Conservation (phyloP, 2,113 vertebrate genomes). For the Ginglymostoma cirratum region DNA sequence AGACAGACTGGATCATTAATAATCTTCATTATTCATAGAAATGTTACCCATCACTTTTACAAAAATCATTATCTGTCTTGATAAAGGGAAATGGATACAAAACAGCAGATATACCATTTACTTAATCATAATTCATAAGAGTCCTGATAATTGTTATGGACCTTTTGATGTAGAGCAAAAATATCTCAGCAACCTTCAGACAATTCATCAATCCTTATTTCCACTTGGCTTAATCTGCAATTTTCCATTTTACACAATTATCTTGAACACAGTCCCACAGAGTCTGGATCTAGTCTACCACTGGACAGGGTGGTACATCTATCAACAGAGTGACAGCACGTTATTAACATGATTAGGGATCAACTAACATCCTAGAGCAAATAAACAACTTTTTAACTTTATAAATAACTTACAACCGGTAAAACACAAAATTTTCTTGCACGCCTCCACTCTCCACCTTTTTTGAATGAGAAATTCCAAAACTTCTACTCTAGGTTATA, state of each 20-base stretch:
- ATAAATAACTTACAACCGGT: neutral
- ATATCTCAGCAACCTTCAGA: neutral
- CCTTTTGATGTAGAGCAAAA: neutral
- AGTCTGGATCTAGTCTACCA: neutral
- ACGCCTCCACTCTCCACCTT: neutral
- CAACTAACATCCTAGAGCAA: neutral
- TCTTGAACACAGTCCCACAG: neutral
- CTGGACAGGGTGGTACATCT: neutral
- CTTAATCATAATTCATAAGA: neutral
- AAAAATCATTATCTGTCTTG: neutral
- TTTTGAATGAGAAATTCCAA: neutral
- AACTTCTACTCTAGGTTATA: neutral
- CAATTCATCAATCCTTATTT: constrained; percentile 12
- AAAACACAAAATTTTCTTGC: neutral
- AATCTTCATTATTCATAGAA: neutral
- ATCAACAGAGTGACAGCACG: neutral
- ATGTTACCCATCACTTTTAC: neutral
- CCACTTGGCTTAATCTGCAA: constrained; percentile 11
- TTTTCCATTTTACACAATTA: constrained; percentile 16
- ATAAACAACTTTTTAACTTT: neutral
- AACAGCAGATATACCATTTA: neutral
- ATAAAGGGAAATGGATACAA: neutral
- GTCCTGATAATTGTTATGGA: neutral
- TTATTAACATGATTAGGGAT: neutral
- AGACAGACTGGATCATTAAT: neutral